Evolutionary conservation across 1,140 invertebrate genomes (phyloP).

Genomic region (Bombus cullumanus): DNA sequence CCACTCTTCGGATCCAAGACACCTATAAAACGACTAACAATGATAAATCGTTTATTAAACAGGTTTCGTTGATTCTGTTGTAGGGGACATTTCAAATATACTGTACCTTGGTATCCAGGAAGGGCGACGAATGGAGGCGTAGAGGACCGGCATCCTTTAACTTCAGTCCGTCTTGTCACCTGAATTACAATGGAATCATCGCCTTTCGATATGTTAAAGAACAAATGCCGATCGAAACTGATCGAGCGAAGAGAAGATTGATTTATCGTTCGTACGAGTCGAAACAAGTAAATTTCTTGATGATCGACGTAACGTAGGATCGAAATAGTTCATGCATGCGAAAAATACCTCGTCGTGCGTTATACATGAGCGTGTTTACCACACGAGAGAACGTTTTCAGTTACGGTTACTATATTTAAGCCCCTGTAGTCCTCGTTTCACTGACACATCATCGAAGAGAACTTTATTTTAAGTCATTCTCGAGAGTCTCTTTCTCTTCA

Average conservation of each 20-base stretch:
- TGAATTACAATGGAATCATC: constrained; percentile 57
- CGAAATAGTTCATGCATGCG: neutral
- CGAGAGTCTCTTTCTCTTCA: neutral
- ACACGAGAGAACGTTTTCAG: constrained; percentile 5
- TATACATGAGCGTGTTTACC: constrained; percentile 19
- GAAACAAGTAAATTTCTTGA: neutral
- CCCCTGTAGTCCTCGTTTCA: constrained; percentile 32
- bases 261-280: too few species aligned
- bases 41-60: too few species aligned
- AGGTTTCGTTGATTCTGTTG: too few species aligned
- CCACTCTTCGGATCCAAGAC: too few species aligned
- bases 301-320: too few species aligned
- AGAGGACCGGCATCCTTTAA: constrained; percentile 85
- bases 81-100: constrained; percentile 38
- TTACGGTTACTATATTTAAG: constrained; percentile 46
- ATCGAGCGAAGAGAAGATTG: neutral
- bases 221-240: neutral
- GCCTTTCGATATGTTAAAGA: neutral
- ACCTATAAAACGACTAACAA: too few species aligned
- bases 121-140: constrained; percentile 83
- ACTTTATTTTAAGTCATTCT: constrained; percentile 31
- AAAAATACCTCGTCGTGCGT: neutral
- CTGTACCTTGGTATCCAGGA: constrained; percentile 87
- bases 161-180: constrained; percentile 70
- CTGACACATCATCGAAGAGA: constrained; percentile 4